Evolutionary conservation across 1,140 invertebrate genomes (phyloP), one percentile per base, ranked within the genome.

Genomic region (Sitobion miscanthi): DNA sequence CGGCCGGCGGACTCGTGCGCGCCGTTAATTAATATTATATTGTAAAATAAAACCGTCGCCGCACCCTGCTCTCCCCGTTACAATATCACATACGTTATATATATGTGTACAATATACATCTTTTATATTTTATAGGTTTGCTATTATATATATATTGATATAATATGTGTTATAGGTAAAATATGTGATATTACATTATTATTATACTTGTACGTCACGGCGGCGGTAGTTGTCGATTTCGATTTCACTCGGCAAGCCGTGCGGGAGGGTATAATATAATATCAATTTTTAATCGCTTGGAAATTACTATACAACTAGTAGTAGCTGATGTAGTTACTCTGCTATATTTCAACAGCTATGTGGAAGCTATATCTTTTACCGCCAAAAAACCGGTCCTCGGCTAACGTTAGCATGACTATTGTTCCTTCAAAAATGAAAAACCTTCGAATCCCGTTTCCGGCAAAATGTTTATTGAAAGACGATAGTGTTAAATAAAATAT

Each of bases 1-100:
- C n/a, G 87, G 9, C 45, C 45, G 25, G 45, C 85, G 87, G 20
- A 89, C 87, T 52, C 88, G 52, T 62, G 54, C 54, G 30, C 38
- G 35, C 52, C 88, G 88, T 62, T 90, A 90, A 90, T 90, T 90
- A 90, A 90, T 90, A 90, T 90, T 35, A 62, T 90, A 90, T 90
- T 90, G 88, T 90, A 90, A 62, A 90, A 90, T 90, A 62, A 90
- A 90, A 90, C 88, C 88, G 88, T 35, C 52, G 21, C 30, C 49
- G n/a, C 87, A 7, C 87, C n/a, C 47, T 42, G 30, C 30, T 1
- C 47, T 77, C 62, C 62, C 62, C 62, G 62, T 77, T 77, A 77
- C 62, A n/a, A n/a, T 77, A 77, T 77, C 17, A 35, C 30, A 54
- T 54, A n/a, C 62, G 57, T 62, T 62, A 17, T 77, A 1, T 54